These are phyloP conservation scores for Pampusana beccarii DNA, from an alignment of 2,113 vertebrate species.

Conservation along the genomic window DNA sequence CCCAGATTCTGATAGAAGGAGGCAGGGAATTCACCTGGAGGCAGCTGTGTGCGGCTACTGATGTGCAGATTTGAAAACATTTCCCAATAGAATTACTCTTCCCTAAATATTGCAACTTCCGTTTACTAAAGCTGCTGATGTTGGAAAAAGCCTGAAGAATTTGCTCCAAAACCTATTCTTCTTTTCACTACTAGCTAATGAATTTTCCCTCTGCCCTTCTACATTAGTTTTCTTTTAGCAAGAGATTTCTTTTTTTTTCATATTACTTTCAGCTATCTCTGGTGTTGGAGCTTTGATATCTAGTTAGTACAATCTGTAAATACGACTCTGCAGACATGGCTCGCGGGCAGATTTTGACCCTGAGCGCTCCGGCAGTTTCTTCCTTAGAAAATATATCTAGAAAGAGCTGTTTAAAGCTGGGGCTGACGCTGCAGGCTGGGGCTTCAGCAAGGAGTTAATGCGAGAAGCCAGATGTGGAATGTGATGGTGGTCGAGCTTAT, in stretches of 20 bases:
- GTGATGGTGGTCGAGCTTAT: background rate
- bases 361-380: background rate
- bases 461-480: background rate
- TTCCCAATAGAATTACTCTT: conserved; percentile 24
- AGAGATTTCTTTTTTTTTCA: background rate
- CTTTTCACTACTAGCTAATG: background rate
- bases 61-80: conserved; percentile 29
- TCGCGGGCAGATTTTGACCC: conserved; percentile 44
- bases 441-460: conserved; percentile 1
- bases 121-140: background rate
- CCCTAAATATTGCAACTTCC: conserved; percentile 14
- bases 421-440: background rate
- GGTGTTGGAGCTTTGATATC: conserved; percentile 40
- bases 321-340: conserved; percentile 17
- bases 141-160: background rate
- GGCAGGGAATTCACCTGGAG: conserved; percentile 21
- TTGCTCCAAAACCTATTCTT: background rate
- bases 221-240: conserved; percentile 20
- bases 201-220: conserved; percentile 43
- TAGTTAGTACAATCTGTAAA: conserved; percentile 38
- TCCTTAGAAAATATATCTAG: background rate
- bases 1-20: background rate
- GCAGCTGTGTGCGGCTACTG: background rate
- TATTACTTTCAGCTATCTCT: conserved; percentile 23
- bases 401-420: background rate